Evolutionary conservation across 1,140 invertebrate genomes (phyloP), one percentile per base, ranked within the genome.

Genomic region (Anoplolepis gracilipes): DNA sequence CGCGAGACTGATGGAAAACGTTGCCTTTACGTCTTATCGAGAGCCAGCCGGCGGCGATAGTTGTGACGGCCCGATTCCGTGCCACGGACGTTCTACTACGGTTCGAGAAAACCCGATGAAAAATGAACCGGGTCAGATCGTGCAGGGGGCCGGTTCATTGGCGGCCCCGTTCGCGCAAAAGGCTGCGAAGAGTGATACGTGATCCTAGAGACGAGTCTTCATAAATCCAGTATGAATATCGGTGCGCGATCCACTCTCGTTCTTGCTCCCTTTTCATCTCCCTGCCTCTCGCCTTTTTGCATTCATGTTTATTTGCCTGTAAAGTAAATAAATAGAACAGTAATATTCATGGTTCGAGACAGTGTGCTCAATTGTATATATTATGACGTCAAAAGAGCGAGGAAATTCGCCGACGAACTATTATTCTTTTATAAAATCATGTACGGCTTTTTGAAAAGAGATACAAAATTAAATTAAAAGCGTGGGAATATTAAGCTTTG

Each of bases 141-240:
- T 87, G 28, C 70, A 42, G 42, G 64, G 30, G 69, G 13, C 42
- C 53, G 42, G 55, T n/a, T 19, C 19, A 33, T 22, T 8, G 22
- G 8, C 49, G 42, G 69, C 39, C 53, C 57, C 28, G 39, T 49
- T 77, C 77, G 65, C 76, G 81, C 49, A 88, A 85, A 87, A 61
- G 28, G 6, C 25, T 39, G 67, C 62, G 69, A 39, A 16, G 55
- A n/a, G 62, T 79, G 75, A 85, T 91, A 91, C 90, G 90, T 91
- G 89, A 91, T 81, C 90, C 62, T 36, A 53, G 69, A 46, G 6
- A 36, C 81, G 55, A 85, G 87, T 85, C 88, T 92, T 91, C 86
- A 91, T 92, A 92, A 92, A 92, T 92, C 88, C 85, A 73, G 62
- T 88, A 87, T 91, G 88, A 91, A 91, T 91, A 90, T 91, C 85